Conservation (phyloP, 2,113 vertebrate genomes). For the Paedocypris sp. region DNA sequence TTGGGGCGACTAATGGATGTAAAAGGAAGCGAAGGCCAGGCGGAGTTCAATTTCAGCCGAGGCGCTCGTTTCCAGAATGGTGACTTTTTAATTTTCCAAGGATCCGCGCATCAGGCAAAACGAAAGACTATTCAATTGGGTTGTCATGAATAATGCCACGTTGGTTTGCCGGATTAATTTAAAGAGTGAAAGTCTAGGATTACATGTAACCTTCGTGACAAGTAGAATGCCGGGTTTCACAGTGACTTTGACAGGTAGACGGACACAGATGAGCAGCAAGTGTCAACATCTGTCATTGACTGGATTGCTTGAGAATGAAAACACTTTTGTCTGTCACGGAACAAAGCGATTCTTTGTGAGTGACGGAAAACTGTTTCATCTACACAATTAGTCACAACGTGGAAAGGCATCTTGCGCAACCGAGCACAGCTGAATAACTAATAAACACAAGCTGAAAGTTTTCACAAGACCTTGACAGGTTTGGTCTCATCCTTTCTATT, state of each 20-base stretch:
- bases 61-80: background rate
- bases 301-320: background rate
- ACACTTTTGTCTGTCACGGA: background rate
- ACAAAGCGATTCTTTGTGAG: background rate
- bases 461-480: background rate
- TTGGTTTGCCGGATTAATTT: background rate
- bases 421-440: background rate
- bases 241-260: background rate
- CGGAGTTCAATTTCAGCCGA: background rate
- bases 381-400: background rate
- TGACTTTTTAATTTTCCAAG: no score
- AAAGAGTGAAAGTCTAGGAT: background rate
- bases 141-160: background rate
- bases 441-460: background rate
- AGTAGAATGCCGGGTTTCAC: background rate
- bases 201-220: background rate
- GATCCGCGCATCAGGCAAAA: no score
- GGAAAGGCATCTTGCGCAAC: background rate
- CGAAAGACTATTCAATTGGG: background rate
- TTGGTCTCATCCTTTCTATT: no score
- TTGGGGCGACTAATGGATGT: slow-evolving; percentile 49
- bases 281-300: background rate
- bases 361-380: background rate
- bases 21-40: background rate
- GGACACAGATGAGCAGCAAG: background rate